A percentile compares a stretch with the other conserved stretches of the same genome.
Evolutionary conservation across 2,888 invertebrate genomes (phyloP).

Genomic region (Leptinotarsa juncta): DNA sequence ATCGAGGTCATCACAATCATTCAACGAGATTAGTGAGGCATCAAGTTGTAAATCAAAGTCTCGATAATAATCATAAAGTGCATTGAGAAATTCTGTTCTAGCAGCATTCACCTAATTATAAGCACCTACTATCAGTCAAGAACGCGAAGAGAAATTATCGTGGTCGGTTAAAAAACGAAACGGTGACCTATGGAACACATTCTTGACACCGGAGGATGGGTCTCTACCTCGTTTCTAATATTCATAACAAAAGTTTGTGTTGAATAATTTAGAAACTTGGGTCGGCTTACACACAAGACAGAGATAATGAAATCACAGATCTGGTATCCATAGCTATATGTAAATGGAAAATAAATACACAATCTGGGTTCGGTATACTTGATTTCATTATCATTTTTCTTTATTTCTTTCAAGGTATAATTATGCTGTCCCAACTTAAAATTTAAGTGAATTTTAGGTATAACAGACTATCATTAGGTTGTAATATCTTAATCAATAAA

Average conservation of each 20-base stretch:
- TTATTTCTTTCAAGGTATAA: no score
- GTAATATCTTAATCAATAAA: no score
- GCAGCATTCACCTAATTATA: constrained; percentile 18
- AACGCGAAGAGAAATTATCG: constrained; percentile 15
- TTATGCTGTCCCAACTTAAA: no score
- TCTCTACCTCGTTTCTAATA: constrained; percentile 18
- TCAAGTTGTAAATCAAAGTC: constrained; percentile 8
- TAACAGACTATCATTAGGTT: no score
- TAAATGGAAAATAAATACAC: no score
- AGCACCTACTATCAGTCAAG: constrained; percentile 8
- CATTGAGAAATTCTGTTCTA: constrained; percentile 1
- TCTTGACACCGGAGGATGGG: constrained; percentile 20
- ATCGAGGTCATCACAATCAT: constrained; percentile 8
- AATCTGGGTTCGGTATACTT: no score
- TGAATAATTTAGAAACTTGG: constrained; percentile 10
- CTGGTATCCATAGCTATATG: background rate
- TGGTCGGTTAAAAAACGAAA: constrained; percentile 5
- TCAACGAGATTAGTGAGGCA: constrained; percentile 11
- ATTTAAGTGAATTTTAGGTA: no score
- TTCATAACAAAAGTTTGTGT: constrained; percentile 9
- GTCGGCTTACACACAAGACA: background rate
- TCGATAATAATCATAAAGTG: constrained; percentile 5
- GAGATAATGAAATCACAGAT: background rate
- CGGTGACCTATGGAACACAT: constrained; percentile 28
- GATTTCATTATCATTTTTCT: no score